Percentiles rank a stretch among this genome's conserved stretches.
phyloP scores from a whole-genome alignment of 2,113 vertebrate genomes.

The Zingel zingel region DNA sequence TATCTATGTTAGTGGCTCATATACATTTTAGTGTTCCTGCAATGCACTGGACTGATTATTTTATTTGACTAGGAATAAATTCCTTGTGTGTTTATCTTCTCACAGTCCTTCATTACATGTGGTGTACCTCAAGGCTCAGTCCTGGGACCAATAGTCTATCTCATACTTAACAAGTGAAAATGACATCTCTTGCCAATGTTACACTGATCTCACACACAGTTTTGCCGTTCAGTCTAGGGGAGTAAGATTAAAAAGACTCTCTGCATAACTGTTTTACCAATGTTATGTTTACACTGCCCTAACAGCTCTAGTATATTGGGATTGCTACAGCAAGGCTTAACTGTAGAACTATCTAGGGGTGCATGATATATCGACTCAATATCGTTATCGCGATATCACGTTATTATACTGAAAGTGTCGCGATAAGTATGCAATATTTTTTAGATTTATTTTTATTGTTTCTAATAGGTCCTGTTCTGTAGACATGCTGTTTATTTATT shows the following conservation, averaged over 20 bases:
- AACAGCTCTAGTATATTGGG: not conserved
- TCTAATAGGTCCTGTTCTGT: too few species aligned
- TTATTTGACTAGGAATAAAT: not conserved
- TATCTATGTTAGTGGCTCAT: not conserved
- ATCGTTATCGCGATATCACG: too few species aligned
- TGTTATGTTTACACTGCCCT: not conserved
- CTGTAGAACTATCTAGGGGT: too few species aligned
- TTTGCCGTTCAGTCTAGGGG: not conserved
- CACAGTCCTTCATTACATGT: not conserved
- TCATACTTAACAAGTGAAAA: not conserved
- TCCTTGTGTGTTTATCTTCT: not conserved
- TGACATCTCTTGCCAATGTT: not conserved
- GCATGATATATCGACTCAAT: too few species aligned
- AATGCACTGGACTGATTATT: not conserved
- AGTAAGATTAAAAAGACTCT: not conserved
- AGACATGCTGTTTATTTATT: too few species aligned
- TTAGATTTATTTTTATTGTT: too few species aligned
- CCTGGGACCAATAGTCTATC: not conserved
- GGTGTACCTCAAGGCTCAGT: constrained; percentile 23
- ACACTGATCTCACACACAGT: not conserved
- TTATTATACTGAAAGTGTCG: too few species aligned
- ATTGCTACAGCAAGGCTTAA: not conserved
- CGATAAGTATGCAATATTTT: too few species aligned
- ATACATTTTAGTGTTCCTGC: not conserved
- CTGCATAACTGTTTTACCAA: not conserved